A percentile compares a stretch with the other conserved stretches of the same genome.
Evolutionary conservation across 2,797 vertebrate species (phyloP).

Genomic region (Platyrinchus mystaceus): DNA sequence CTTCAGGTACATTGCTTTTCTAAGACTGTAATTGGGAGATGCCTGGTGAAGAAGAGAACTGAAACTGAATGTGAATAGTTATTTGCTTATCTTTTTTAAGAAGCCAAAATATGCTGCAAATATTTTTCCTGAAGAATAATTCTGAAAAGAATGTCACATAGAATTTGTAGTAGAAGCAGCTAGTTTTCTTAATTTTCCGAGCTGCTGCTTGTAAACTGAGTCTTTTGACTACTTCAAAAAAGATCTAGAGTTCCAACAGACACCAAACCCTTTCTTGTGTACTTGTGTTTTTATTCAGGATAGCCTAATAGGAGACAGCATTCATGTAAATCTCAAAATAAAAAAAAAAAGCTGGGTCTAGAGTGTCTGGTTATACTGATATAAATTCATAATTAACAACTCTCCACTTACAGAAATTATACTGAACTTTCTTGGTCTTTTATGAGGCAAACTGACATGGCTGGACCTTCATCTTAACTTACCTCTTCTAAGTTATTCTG

Average conservation of each 20-base stretch:
- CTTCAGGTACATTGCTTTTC: background rate
- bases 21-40: background rate
- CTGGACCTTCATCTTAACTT: background rate
- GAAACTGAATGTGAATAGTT: background rate
- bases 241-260: background rate
- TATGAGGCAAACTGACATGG: background rate
- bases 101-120: background rate
- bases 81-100: background rate
- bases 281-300: background rate
- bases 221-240: background rate
- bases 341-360: background rate
- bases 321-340: background rate
- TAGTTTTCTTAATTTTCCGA: background rate
- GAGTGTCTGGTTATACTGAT: background rate
- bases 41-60: background rate
- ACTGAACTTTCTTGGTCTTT: background rate
- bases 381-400: background rate
- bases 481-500: background rate
- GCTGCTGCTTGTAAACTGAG: background rate
- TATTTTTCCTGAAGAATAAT: background rate
- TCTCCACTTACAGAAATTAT: background rate
- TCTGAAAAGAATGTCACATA: background rate
- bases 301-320: background rate
- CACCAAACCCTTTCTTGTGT: background rate
- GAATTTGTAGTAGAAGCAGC: background rate